These are phyloP conservation scores for Ascidia mentula DNA, from an alignment of 23 tunicate species.

Conservation along the genomic window DNA sequence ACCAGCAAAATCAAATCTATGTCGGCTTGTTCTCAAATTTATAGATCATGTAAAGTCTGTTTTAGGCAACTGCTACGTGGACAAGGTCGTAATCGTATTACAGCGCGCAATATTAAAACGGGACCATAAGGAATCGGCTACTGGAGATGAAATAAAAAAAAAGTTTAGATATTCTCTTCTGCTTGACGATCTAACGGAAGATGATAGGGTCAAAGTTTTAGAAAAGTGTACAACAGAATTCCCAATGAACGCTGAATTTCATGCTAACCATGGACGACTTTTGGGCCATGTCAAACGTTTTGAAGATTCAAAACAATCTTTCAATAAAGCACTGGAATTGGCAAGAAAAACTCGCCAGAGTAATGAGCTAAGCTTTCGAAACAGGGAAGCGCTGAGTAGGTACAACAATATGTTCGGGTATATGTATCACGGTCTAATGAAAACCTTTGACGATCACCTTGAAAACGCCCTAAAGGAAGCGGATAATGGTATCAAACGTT, in stretches of 20 bases:
- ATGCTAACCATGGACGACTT: conserved; percentile 64
- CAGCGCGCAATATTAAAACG: conserved; percentile 29
- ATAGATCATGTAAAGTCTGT: conserved; percentile 23
- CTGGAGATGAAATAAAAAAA: conserved; percentile 19
- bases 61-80: not conserved
- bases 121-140: conserved; percentile 44
- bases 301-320: conserved; percentile 40
- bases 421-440: not conserved
- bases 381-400: conserved; percentile 23
- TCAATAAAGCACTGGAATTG: conserved; percentile 50
- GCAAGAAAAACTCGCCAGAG: too few species aligned
- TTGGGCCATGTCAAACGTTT: conserved; percentile 20
- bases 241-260: conserved; percentile 48
- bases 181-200: conserved; percentile 34
- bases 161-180: conserved; percentile 24
- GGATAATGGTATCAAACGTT: conserved; percentile 23
- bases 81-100: conserved; percentile 14
- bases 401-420: conserved; percentile 59
- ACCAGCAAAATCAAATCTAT: conserved; percentile 14
- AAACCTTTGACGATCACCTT: not conserved
- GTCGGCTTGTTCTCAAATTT: conserved; percentile 36
- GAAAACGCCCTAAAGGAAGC: not conserved
- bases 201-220: conserved; percentile 25
- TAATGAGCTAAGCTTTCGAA: conserved; percentile 5
- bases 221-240: conserved; percentile 23